Evolutionary conservation across 1,140 invertebrate species (phyloP).

Genomic region (Elysia chlorotica): DNA sequence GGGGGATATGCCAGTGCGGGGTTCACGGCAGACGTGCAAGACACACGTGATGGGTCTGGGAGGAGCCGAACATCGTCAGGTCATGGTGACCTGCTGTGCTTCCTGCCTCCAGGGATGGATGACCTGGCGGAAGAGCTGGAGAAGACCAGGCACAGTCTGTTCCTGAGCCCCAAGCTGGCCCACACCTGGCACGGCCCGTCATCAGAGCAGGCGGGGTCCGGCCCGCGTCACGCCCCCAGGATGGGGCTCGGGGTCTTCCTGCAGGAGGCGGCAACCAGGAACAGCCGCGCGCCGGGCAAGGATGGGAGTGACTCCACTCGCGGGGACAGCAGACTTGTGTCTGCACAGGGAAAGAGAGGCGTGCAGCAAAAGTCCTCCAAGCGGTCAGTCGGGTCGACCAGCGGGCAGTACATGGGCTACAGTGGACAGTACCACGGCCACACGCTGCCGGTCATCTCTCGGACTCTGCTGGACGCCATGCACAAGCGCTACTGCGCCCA

Average conservation of each 20-base stretch:
- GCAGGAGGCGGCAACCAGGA: slow-evolving; percentile 2
- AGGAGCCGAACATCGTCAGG: too few relatives aligned
- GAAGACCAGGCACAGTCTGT: slow-evolving; percentile 5
- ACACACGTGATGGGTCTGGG: too few relatives aligned
- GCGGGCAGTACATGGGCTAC: neutral
- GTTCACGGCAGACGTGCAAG: neutral
- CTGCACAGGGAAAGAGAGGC: neutral
- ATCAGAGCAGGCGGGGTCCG: neutral
- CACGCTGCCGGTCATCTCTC: slow-evolving; percentile 27
- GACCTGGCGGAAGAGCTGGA: neutral
- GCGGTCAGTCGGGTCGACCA: neutral
- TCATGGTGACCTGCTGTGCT: neutral
- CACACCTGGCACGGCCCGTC: slow-evolving; percentile 30
- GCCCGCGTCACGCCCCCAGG: slow-evolving; percentile 8
- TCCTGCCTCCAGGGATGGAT: neutral
- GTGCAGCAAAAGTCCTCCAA: neutral
- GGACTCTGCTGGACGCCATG: slow-evolving; percentile 31
- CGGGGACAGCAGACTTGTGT: neutral
- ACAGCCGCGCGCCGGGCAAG: neutral
- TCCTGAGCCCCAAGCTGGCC: slow-evolving; percentile 25
- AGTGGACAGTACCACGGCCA: neutral
- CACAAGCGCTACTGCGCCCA: slow-evolving; percentile 34
- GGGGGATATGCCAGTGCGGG: neutral
- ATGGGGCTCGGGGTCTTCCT: slow-evolving; percentile 27
- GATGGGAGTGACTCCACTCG: too few relatives aligned